Evolutionary conservation across 2,888 invertebrate species (phyloP).

Genomic region (Merodon equestris): DNA sequence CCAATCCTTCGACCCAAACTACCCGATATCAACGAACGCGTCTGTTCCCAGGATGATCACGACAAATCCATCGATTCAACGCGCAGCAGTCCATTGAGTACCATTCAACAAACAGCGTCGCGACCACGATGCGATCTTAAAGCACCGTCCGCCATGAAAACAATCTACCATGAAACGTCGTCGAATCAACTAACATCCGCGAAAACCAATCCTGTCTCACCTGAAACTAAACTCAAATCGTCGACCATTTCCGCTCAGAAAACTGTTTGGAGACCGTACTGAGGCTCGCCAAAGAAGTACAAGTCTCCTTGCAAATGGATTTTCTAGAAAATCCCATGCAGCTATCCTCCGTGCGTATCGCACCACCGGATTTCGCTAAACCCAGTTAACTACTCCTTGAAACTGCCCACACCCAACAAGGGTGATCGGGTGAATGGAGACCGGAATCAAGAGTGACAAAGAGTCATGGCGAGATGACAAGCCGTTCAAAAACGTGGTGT

Average conservation of each 20-base stretch:
- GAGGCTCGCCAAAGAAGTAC: slow-evolving; percentile 63
- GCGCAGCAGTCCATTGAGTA: slow-evolving; percentile 73
- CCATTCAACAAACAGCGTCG: slow-evolving; percentile 80
- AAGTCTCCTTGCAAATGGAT: slow-evolving; percentile 48
- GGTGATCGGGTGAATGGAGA: no score
- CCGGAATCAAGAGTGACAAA: no score
- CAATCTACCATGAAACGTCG: slow-evolving; percentile 79
- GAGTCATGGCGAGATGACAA: no score
- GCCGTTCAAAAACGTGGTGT: not conserved
- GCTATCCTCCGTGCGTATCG: slow-evolving; percentile 18
- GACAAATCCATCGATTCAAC: slow-evolving; percentile 75
- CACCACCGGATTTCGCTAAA: slow-evolving; percentile 52
- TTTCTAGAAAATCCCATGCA: slow-evolving; percentile 52
- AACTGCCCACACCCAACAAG: not conserved
- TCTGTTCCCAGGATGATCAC: slow-evolving; percentile 71
- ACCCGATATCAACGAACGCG: slow-evolving; percentile 74
- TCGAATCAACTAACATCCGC: slow-evolving; percentile 69
- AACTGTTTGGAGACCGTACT: slow-evolving; percentile 88
- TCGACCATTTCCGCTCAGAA: slow-evolving; percentile 82
- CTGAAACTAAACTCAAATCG: slow-evolving; percentile 80
- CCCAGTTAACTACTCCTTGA: slow-evolving; percentile 40
- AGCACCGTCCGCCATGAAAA: slow-evolving; percentile 81
- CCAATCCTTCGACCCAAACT: slow-evolving; percentile 81
- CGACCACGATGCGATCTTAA: slow-evolving; percentile 82
- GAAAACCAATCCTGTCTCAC: slow-evolving; percentile 70